phyloP scores from a whole-genome alignment of 2,113 vertebrate genomes.

The Arvicanthis niloticus region DNA sequence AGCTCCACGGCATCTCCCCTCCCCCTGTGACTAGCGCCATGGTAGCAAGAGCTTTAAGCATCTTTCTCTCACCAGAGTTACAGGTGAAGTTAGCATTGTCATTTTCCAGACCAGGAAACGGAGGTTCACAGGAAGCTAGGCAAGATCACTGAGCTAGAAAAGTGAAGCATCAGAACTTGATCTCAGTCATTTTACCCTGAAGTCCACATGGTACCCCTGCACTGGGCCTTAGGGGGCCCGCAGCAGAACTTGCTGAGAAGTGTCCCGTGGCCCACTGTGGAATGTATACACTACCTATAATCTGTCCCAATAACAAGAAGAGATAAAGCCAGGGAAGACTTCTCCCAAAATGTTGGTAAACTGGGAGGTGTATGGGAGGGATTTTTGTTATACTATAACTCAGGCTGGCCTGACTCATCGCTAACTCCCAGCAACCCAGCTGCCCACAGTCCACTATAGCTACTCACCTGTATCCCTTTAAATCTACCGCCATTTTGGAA shows the following conservation, averaged over 20 bases:
- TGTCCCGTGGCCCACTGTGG: background rate
- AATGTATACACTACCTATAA: background rate
- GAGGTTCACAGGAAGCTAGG: slow-evolving; percentile 1
- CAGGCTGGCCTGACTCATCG: too few relatives aligned
- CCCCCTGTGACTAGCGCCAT: background rate
- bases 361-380: background rate
- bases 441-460: background rate
- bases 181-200: background rate
- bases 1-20: background rate
- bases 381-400: background rate
- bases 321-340: background rate
- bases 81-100: background rate
- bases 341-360: slow-evolving; percentile 14
- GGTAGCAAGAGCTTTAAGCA: background rate
- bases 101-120: slow-evolving; percentile 31
- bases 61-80: background rate
- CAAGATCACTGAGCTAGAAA: background rate
- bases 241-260: background rate
- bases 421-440: background rate
- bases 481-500: slow-evolving; percentile 42
- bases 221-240: background rate
- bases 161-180: background rate
- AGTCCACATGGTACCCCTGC: background rate
- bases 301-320: background rate
- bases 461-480: slow-evolving; percentile 35